Evolutionary conservation across 2,797 vertebrate genomes (phyloP), one percentile per base, ranked within the genome.

Genomic region (Otolemur crassicaudatus): DNA sequence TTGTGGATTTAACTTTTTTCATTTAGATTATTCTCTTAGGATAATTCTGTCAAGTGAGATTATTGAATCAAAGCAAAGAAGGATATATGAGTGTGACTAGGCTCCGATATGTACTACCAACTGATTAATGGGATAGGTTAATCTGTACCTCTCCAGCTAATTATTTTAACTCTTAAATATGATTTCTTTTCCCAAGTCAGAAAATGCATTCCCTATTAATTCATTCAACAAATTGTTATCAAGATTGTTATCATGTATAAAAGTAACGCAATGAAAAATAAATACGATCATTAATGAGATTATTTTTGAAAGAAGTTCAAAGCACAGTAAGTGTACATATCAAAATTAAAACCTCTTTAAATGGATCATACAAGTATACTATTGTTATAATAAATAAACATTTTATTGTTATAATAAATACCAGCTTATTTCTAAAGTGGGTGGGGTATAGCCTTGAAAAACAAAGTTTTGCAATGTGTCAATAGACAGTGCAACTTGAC

Each of bases 21-120:
- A 88, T 90, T 83, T 16, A 34, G 4, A 70, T 82, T 49, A 72
- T 86, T 58, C 8, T 17, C 34, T 86, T 86, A 86, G 61, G 49
- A 46, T 46, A 46, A 46, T 65, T 46, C 34, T 8, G 20, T 22
- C 56, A 23, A 88, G 14, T 85, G 73, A 93, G 14, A 91, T 82
- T 86, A 88, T 12, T 63, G 58, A 94, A 60, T 79, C 65, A 96
- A 83, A 91, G 72, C 16, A 91, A 82, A n/a, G 80, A 93, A 82
- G 72, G 20, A 3, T 76, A 56, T 87, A 90, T 79, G 34, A 72
- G 23, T 87, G 23, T 83, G 13, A 85, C 63, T 70, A 17, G 13
- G 23, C 27, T 81, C 6, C 61, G 17, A 17, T 75, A 67, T 34
- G 34, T 63, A 46, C 58, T 83, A 9, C 67, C 22, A 43, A 80